Percentiles rank a stretch among this genome's conserved stretches.
Conservation (phyloP, 1,140 invertebrate species). For the Dufourea novaeangliae region DNA sequence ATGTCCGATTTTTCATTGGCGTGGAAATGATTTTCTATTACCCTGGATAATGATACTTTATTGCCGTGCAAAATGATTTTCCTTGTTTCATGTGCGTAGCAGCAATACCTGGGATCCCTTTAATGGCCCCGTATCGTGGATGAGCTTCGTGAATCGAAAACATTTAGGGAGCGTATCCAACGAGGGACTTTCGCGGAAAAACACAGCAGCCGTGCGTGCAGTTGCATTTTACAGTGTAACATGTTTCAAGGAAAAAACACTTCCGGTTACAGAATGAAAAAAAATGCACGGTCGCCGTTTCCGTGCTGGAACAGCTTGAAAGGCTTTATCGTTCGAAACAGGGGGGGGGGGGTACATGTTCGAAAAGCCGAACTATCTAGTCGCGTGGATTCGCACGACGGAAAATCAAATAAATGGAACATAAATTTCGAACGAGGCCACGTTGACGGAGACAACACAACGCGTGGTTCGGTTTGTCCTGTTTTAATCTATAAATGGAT, state of each 20-base stretch:
- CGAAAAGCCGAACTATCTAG: neutral
- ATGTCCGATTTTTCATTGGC: no score
- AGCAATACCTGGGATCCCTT: no score
- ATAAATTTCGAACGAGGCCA: neutral
- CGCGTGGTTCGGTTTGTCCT: no score
- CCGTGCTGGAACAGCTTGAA: neutral
- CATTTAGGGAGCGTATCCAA: neutral
- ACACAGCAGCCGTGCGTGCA: neutral
- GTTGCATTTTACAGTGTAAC: neutral
- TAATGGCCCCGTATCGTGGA: no score
- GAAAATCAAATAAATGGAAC: neutral
- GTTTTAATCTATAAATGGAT: neutral
- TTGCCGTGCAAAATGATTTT: no score
- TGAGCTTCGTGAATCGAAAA: neutral
- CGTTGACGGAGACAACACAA: neutral
- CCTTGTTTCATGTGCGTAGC: no score
- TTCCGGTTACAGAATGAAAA: neutral
- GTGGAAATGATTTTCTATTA: no score
- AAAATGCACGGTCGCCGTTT: neutral
- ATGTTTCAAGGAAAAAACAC: constrained; percentile 6
- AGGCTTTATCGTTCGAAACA: neutral
- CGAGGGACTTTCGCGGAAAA: neutral
- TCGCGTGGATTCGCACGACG: neutral
- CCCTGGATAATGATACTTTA: no score
- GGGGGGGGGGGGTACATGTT: neutral